A percentile compares a stretch with the other conserved stretches of the same genome.
Conservation (phyloP, 1,140 invertebrate species). For the Papilio polyxenes region DNA sequence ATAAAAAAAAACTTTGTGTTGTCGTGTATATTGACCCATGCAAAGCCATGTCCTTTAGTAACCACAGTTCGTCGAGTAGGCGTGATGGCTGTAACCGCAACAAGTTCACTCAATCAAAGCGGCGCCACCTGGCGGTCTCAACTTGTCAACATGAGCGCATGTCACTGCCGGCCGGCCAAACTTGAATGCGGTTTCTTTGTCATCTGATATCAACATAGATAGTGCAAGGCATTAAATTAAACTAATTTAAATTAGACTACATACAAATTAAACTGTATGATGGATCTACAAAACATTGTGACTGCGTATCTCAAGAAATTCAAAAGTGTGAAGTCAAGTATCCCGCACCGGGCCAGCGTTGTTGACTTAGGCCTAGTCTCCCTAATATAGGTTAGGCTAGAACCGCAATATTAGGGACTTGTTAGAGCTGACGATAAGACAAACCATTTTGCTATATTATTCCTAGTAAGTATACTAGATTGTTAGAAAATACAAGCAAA, state of each 20-base stretch:
- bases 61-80: neutral
- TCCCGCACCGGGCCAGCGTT: too few relatives aligned
- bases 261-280: neutral
- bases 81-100: neutral
- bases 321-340: neutral
- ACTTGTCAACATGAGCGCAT: neutral
- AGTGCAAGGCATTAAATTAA: neutral
- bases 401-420: too few relatives aligned
- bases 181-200: neutral
- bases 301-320: neutral
- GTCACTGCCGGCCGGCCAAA: neutral
- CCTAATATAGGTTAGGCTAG: neutral
- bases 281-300: too few relatives aligned
- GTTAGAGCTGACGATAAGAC: too few relatives aligned
- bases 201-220: neutral
- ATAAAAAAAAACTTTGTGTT: neutral
- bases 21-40: neutral
- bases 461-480: too few relatives aligned
- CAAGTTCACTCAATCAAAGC: constrained; percentile 11
- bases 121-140: neutral
- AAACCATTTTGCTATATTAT: too few relatives aligned
- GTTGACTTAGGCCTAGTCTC: too few relatives aligned
- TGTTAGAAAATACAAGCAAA: too few relatives aligned
- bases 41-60: neutral
- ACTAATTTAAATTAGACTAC: neutral